Evolutionary conservation across 1,140 invertebrate genomes (phyloP).

Genomic region (Orius insidiosus): DNA sequence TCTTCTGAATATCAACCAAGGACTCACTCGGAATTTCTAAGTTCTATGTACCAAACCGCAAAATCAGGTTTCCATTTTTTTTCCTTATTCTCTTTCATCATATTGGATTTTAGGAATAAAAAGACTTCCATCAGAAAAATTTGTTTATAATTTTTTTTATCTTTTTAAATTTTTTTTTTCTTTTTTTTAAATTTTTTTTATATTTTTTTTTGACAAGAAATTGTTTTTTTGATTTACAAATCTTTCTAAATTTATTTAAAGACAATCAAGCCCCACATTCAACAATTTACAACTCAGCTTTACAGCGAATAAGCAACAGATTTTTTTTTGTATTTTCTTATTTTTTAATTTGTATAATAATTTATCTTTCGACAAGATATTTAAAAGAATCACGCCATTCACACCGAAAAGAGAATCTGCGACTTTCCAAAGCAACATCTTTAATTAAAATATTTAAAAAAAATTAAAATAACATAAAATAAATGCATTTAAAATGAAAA

Average conservation of each 20-base stretch:
- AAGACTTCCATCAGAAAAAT: constrained; percentile 16
- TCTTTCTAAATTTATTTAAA: constrained; percentile 17
- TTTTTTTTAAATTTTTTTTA: constrained; percentile 17
- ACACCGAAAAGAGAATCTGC: no score
- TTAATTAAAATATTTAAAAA: background rate
- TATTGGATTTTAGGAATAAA: background rate
- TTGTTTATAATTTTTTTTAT: constrained; percentile 11
- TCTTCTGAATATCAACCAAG: no score
- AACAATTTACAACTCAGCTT: constrained; percentile 15
- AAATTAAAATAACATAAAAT: constrained; percentile 20
- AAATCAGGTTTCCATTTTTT: no score
- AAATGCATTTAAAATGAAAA: constrained; percentile 29
- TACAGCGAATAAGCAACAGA: constrained; percentile 12
- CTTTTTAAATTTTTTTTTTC: constrained; percentile 13
- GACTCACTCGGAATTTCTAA: no score
- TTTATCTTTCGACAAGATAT: background rate
- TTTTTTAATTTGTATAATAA: constrained; percentile 5
- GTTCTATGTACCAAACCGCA: no score
- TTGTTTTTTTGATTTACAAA: constrained; percentile 18
- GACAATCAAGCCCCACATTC: constrained; percentile 18
- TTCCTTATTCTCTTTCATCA: background rate
- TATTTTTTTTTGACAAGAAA: constrained; percentile 16
- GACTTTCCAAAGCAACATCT: no score
- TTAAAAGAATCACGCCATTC: no score
- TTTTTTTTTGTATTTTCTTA: constrained; percentile 7